A percentile compares a stretch with the other conserved stretches of the same genome.
These are phyloP conservation scores for Leucophenga varia DNA, from an alignment of 1,140 invertebrate species.

Conservation along the genomic window DNA sequence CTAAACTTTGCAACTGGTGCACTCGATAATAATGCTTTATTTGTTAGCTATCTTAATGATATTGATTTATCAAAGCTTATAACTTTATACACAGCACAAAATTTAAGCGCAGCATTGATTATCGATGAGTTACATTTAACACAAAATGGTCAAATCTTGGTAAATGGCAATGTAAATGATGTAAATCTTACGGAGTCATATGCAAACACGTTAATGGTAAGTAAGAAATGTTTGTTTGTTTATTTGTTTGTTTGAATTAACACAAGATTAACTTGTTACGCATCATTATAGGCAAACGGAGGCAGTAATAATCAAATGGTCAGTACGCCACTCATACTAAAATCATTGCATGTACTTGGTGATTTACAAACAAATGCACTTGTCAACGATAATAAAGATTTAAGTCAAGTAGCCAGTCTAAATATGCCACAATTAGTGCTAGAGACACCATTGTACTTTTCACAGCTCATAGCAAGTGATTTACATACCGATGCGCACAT, in stretches of 20 bases:
- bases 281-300: no score
- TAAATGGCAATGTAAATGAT: slow-evolving; percentile 28
- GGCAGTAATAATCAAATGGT: slow-evolving; percentile 24
- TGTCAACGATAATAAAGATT: slow-evolving; percentile 29
- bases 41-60: slow-evolving; percentile 28
- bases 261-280: no score
- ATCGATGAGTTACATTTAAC: slow-evolving; percentile 30
- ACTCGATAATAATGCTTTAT: slow-evolving; percentile 31
- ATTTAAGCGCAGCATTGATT: slow-evolving; percentile 14
- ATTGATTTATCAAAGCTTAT: slow-evolving; percentile 31
- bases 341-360: slow-evolving; percentile 19
- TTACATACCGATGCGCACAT: slow-evolving; percentile 19
- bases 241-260: no score
- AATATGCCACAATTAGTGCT: slow-evolving; percentile 17
- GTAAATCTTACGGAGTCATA: slow-evolving; percentile 31
- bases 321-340: slow-evolving; percentile 30
- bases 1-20: slow-evolving; percentile 26
- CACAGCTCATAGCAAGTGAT: slow-evolving; percentile 21
- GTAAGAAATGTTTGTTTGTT: no score
- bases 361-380: slow-evolving; percentile 12
- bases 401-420: slow-evolving; percentile 35
- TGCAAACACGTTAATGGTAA: slow-evolving; percentile 45
- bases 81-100: slow-evolving; percentile 36
- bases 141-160: slow-evolving; percentile 10
- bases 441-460: slow-evolving; percentile 39